phyloP scores from a whole-genome alignment of 2,797 vertebrate species.

The Gadopsis bispinosus region DNA sequence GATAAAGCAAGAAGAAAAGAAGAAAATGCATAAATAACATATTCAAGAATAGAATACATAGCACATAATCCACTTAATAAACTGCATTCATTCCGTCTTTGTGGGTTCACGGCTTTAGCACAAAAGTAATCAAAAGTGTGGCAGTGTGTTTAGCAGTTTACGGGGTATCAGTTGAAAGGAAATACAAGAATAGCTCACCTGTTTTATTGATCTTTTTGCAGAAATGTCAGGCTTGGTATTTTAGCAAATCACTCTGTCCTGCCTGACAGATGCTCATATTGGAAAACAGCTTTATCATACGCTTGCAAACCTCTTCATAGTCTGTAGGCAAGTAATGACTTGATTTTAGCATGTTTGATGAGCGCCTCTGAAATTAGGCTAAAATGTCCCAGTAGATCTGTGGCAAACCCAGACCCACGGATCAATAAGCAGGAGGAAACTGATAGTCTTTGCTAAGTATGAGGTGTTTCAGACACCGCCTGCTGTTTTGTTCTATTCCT shows the following conservation, averaged over 20 bases:
- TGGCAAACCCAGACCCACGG: background rate
- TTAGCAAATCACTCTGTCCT: constrained; percentile 34
- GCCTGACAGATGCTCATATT: constrained; percentile 35
- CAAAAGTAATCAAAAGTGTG: background rate
- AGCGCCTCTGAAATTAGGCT: constrained; percentile 26
- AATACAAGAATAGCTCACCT: constrained; percentile 15
- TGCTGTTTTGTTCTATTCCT: constrained; percentile 52
- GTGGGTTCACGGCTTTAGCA: background rate
- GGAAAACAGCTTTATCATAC: constrained; percentile 27
- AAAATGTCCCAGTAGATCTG: constrained; percentile 25
- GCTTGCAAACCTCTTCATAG: constrained; percentile 9
- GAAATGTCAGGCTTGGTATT: constrained; percentile 55
- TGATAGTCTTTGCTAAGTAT: background rate
- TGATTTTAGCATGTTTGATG: constrained; percentile 24
- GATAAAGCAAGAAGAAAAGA: background rate
- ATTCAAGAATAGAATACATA: background rate
- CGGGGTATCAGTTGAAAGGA: background rate
- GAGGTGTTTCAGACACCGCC: constrained; percentile 22
- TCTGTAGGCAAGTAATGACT: constrained; percentile 9
- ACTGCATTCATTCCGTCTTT: background rate
- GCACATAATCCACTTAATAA: background rate
- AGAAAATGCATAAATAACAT: background rate
- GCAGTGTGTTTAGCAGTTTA: constrained; percentile 22
- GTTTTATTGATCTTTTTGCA: constrained; percentile 51
- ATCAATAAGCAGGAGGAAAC: constrained; percentile 46